Evolutionary conservation across 2,113 vertebrate genomes (phyloP).

Genomic region (Anseranas semipalmata): DNA sequence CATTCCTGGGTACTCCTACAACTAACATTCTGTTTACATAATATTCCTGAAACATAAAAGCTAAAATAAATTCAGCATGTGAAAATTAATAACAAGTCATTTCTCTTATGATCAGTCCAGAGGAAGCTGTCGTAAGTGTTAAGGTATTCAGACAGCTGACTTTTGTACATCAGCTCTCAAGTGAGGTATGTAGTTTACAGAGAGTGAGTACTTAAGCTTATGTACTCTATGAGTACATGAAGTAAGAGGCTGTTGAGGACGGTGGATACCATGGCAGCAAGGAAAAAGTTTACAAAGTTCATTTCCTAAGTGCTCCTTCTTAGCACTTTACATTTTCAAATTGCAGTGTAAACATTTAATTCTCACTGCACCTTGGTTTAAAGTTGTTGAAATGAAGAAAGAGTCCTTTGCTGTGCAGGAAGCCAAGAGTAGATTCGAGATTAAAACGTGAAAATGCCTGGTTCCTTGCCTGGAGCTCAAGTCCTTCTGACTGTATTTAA

Average conservation of each 20-base stretch:
- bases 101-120: slow-evolving; percentile 38
- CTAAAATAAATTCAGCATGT: slow-evolving; percentile 46
- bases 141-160: slow-evolving; percentile 67
- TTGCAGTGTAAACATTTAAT: slow-evolving; percentile 52
- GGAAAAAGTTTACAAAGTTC: slow-evolving; percentile 37
- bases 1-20: slow-evolving; percentile 12
- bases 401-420: slow-evolving; percentile 24
- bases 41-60: slow-evolving; percentile 49
- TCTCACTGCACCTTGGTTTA: slow-evolving; percentile 21
- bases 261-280: slow-evolving; percentile 33
- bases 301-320: slow-evolving; percentile 47
- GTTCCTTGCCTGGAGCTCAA: slow-evolving; percentile 6
- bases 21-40: slow-evolving; percentile 33
- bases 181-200: slow-evolving; percentile 59
- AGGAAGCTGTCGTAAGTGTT: slow-evolving; percentile 58
- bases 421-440: slow-evolving; percentile 25
- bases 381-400: slow-evolving; percentile 58
- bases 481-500: not conserved
- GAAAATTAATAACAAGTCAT: slow-evolving; percentile 59
- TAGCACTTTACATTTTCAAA: slow-evolving; percentile 51
- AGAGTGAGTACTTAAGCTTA: slow-evolving; percentile 34
- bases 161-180: slow-evolving; percentile 65
- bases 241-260: slow-evolving; percentile 29
- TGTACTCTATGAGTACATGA: not conserved
- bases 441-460: not conserved